A percentile compares a stretch with the other conserved stretches of the same genome.
Conservation (phyloP, 2,888 invertebrate species). For the Furcula furcula region DNA sequence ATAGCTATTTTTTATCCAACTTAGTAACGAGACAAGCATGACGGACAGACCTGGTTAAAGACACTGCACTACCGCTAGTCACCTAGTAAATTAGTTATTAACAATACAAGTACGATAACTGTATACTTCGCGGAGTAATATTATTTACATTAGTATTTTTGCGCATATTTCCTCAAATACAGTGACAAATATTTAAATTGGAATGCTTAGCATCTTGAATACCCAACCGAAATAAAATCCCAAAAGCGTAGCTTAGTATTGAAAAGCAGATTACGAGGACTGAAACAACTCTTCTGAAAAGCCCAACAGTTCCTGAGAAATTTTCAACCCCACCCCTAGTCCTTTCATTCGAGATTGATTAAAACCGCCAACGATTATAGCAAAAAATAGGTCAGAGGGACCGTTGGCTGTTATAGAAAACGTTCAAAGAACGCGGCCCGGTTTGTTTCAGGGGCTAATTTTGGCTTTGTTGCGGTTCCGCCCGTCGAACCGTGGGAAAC, state of each 20-base stretch:
- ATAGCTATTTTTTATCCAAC: no score
- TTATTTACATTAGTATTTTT: no score
- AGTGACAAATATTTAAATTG: not conserved
- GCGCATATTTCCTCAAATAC: no score
- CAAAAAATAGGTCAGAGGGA: slow-evolving; percentile 34
- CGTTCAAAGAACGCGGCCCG: slow-evolving; percentile 30
- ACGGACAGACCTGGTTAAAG: no score
- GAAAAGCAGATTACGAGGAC: slow-evolving; percentile 32
- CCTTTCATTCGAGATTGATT: slow-evolving; percentile 32
- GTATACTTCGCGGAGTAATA: no score
- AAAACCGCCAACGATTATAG: slow-evolving; percentile 33
- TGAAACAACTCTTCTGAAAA: slow-evolving; percentile 29
- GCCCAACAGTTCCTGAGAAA: slow-evolving; percentile 8
- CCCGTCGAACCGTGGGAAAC: slow-evolving; percentile 28
- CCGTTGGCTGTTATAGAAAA: slow-evolving; percentile 28
- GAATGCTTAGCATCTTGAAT: slow-evolving; percentile 8
- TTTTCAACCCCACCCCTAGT: slow-evolving; percentile 18
- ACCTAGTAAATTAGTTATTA: no score
- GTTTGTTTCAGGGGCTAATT: slow-evolving; percentile 37
- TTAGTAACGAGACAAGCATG: no score
- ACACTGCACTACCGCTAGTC: no score
- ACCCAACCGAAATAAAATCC: slow-evolving; percentile 22
- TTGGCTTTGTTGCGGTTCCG: slow-evolving; percentile 39
- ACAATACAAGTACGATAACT: no score
- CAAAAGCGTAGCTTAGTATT: slow-evolving; percentile 19